Base-by-base conservation (phyloP, 2,113 vertebrate species). In the Vidua macroura region DNA sequence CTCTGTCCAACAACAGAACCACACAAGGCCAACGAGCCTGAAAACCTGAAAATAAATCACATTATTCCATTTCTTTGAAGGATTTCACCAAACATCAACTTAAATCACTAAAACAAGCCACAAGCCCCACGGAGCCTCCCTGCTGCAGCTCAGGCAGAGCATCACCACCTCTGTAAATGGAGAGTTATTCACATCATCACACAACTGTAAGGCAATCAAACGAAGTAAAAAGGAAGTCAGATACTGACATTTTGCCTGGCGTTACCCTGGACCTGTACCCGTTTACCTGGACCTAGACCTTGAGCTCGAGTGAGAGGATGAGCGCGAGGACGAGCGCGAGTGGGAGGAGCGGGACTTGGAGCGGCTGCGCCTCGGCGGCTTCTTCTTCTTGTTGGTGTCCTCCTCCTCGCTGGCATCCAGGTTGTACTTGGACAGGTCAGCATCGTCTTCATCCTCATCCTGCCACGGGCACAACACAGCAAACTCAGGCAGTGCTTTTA, bases 221-320 rank as follows among this genome's bases (percentile, higher is more conserved):
- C 97, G 95, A 95, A 95, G 96, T 95, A 98, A 97, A 97, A 98
- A 98, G 98, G 98, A 98, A 98, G 97, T 98, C 98, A 99, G 99
- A 99, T 99, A 99, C 99, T 99, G 99, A 99, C 99, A 99, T 99
- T 99, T 99, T 99, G 98, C 98, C 99, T 98, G 98, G 98, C 95
- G 99, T 99, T 99, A 99, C 99, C 99, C 99, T 99, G 98, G 99
- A 99, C 99, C 99, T 99, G 99, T 98, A 99, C 99, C 99, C 99
- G 98, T 99, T 99, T 99, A 99, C 99, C 99, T 99, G 99, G 99
- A 99, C 99, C 99, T 99, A 97, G 99, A 99, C 99, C 99, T 99
- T 97, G 99, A 99, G 98, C 99, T 99, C 97, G 99, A 99, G 95
- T 98, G 99, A 96, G 99, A 99, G 96, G 98, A 98, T 81, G 98